Percentiles rank a stretch among this genome's conserved stretches.
Conservation (phyloP, 2,113 vertebrate species). For the Bubo blakistoni region DNA sequence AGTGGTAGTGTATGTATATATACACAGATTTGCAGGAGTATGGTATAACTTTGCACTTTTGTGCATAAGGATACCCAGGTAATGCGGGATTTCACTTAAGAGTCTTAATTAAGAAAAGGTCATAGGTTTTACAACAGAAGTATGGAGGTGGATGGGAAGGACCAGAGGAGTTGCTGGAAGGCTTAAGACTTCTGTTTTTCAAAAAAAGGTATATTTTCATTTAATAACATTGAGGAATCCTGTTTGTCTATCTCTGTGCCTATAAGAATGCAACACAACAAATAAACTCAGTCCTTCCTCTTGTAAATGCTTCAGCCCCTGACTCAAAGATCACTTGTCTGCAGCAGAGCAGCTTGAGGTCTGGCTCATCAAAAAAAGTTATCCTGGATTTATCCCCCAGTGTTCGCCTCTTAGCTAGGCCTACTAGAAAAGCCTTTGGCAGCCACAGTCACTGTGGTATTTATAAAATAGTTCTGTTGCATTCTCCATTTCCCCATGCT, state of each 20-base stretch:
- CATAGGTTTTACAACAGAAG: too few relatives aligned
- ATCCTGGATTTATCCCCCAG: background rate
- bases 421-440: background rate
- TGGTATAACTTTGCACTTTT: fast-evolving
- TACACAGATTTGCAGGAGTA: fast-evolving
- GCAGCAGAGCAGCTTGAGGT: background rate
- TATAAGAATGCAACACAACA: background rate
- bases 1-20: fast-evolving
- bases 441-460: background rate
- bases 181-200: background rate
- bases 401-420: background rate
- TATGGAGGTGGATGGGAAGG: background rate
- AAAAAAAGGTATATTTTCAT: background rate
- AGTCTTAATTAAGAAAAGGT: background rate
- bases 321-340: fast-evolving
- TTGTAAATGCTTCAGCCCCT: background rate
- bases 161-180: background rate
- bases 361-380: background rate
- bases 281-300: background rate
- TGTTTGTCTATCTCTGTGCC: background rate
- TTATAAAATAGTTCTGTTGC: too few relatives aligned
- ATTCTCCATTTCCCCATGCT: background rate
- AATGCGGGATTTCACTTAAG: fast-evolving
- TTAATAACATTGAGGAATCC: background rate
- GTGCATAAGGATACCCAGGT: fast-evolving